Evolutionary conservation across 2,797 vertebrate species (phyloP), one percentile per base, ranked within the genome.

Genomic region (Tamandua tetradactyla): DNA sequence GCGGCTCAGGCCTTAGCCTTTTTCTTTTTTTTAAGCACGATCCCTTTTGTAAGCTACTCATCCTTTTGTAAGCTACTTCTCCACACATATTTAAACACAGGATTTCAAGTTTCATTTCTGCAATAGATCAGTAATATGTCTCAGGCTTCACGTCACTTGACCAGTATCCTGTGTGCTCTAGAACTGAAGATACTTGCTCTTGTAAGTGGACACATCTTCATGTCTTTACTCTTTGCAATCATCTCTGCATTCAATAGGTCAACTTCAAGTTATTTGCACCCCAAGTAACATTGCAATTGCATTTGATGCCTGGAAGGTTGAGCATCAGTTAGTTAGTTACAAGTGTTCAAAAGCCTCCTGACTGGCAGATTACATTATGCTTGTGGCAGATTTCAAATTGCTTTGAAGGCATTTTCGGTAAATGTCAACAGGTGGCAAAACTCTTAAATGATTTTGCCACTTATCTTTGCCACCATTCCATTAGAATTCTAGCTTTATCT

Each of bases 271-370:
- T 92, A 85, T 91, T 76, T 76, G 64, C 83, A 88, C 37, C 66
- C 64, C 66, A 81, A 86, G 47, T 62, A 92, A 74, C 79, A 47
- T n/a, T 22, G 68, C 93, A 92, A 97, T 95, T 96, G 64, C 81
- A 84, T 97, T 78, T 86, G 59, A 88, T 94, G 84, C 82, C 93
- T 94, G 32, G n/a, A 95, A 79, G 68, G 35, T 82, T 91, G 85
- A 92, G 92, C 75, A 57, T 95, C 94, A 95, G 69, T 96, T 97
- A 97, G 62, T 92, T 93, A 57, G 64, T 92, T 93, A 59, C 23
- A 95, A 88, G 84, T 90, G 74, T 93, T 95, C 87, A 83, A 83
- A 94, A 90, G 69, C 20, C 66, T 90, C 57, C 92, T 93, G 78
- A 92, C 42, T 90, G 81, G 87, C 94, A 92, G 35, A 87, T 83